Conservation (phyloP, 92 coral and sea anemone species). For the Porites cylindrica region DNA sequence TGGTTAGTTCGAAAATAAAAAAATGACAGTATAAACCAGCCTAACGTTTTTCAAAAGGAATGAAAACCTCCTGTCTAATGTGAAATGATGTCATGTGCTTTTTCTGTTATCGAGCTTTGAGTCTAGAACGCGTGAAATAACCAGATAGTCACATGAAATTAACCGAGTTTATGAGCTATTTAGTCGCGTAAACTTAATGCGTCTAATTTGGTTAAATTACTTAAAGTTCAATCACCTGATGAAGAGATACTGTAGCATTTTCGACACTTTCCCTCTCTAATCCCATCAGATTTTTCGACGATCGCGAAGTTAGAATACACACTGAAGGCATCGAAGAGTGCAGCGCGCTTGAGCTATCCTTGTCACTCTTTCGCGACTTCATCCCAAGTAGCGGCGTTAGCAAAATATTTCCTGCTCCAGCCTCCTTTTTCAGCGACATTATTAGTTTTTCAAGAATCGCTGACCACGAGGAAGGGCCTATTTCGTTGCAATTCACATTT, state of each 20-base stretch:
- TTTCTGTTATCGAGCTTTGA: no score
- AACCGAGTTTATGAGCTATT: no score
- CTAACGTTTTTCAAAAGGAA: no score
- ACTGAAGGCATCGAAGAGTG: constrained; percentile 74
- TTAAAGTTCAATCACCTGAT: constrained; percentile 59
- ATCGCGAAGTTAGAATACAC: constrained; percentile 69
- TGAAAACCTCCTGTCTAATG: no score
- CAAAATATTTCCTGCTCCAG: background rate
- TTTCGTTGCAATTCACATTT: background rate
- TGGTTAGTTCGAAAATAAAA: no score
- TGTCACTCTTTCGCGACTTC: constrained; percentile 41
- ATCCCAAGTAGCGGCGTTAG: constrained; percentile 45
- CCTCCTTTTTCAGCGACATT: constrained; percentile 30
- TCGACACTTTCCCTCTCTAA: constrained; percentile 85
- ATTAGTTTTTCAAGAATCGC: background rate
- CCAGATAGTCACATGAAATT: no score
- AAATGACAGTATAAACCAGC: no score
- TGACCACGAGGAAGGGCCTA: background rate
- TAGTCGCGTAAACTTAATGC: no score
- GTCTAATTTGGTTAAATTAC: no score
- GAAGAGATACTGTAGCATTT: constrained; percentile 80
- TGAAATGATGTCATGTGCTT: no score
- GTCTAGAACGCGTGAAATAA: no score
- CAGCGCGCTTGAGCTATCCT: constrained; percentile 11
- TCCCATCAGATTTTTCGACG: constrained; percentile 54